Base-by-base conservation (phyloP, 64 coral and sea anemone species). In the Dendronephthya gigantea region DNA sequence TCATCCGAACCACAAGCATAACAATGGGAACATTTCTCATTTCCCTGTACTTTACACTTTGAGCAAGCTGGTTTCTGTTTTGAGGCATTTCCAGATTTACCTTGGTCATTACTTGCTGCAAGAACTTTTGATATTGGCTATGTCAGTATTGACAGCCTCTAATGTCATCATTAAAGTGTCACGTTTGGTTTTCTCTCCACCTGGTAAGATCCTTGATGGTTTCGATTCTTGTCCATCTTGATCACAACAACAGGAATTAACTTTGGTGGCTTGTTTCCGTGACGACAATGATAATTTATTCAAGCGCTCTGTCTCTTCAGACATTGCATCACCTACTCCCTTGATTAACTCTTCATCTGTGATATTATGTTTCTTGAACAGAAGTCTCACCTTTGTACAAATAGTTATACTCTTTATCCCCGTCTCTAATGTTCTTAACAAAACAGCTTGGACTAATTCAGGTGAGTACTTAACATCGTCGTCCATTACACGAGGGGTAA, bases 141-240 rank as follows among this genome's bases (percentile, higher is more conserved):
- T 70, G 30, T 70, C 66, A 70, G 66, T 70, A 17, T 70, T 70
- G 8, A 70, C 66, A 15, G 66, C 66, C 66, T 70, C 66, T 31
- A 70, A 70, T 15, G 66, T 31, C 23, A n/a, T 70, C 66, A 70
- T 70, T n/a, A 70, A 70, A 70, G 66, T 70, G 66, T 70, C 23
- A n/a, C 66, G 0, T 31, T 70, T 70, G 66, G 12, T n/a, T 70
- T 70, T 70, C 30, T 70, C 19, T 70, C 19, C 9, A 70, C 19
- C 9, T 70, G 12, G 66, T 70, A 55, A 10, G 30, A 17, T 70
- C 66, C 30, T 70, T 22, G 66, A 9, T 70, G 19, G 12, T 70
- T 31, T n/a, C 9, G 8, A n/a, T 31, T 70, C 66, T 31, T 70
- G 66, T 9, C 27, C 9, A n/a, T 15, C 66, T n/a, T n/a, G 0